A percentile compares a stretch with the other conserved stretches of the same genome.
phyloP scores from a whole-genome alignment of 2,113 vertebrate species.

The Lutjanus erythropterus region DNA sequence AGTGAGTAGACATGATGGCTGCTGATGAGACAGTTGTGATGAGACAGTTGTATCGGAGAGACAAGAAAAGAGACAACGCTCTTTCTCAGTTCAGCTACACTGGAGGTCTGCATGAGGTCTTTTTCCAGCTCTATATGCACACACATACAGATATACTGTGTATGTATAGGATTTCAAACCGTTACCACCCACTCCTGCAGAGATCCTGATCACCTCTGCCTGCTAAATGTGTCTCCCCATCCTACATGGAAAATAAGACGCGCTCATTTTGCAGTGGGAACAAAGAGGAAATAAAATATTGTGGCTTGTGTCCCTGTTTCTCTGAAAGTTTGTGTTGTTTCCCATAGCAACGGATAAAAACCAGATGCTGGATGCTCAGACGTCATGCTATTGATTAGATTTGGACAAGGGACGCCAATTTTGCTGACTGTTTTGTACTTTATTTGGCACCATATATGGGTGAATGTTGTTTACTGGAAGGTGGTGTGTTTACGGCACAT shows the following conservation, averaged over 20 bases:
- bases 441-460: background rate
- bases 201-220: background rate
- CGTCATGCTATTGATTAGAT: background rate
- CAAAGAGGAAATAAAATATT: background rate
- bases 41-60: conserved; percentile 26
- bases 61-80: background rate
- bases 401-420: background rate
- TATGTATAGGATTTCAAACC: too few relatives aligned
- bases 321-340: background rate
- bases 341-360: background rate
- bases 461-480: background rate
- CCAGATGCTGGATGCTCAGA: conserved; percentile 10
- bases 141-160: too few relatives aligned
- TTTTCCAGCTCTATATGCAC: background rate
- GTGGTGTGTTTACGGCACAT: background rate
- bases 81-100: background rate
- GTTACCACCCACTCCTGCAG: background rate
- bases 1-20: conserved; percentile 27
- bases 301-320: background rate
- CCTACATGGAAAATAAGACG: background rate
- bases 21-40: conserved; percentile 24
- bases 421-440: background rate
- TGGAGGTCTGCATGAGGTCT: background rate
- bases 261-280: background rate
- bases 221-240: background rate